A percentile compares a stretch with the other conserved stretches of the same genome.
These are phyloP conservation scores for Petrophora chlorosata DNA, from an alignment of 2,888 invertebrate species.

Conservation along the genomic window DNA sequence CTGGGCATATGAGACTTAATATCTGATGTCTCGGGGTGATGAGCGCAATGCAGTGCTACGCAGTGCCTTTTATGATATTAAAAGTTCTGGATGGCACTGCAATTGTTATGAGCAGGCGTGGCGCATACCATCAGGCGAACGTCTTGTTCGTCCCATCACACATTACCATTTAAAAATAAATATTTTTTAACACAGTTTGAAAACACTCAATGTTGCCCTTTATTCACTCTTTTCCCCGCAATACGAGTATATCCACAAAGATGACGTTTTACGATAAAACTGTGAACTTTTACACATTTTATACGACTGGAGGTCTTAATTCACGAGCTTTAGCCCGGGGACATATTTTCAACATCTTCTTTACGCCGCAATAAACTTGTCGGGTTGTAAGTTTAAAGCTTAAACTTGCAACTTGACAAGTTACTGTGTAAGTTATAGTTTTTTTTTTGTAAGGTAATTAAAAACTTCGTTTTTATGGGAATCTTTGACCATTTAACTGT, in stretches of 20 bases:
- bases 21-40: too few species aligned
- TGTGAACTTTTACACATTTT: too few species aligned
- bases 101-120: too few species aligned
- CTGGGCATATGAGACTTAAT: too few species aligned
- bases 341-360: conserved; percentile 20
- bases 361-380: conserved; percentile 25
- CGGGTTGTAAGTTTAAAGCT: conserved; percentile 22
- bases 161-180: too few species aligned
- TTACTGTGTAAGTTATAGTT: too few species aligned
- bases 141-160: too few species aligned
- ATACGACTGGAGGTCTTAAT: conserved; percentile 4
- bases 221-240: neutral
- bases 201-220: neutral
- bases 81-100: too few species aligned
- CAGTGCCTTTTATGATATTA: too few species aligned
- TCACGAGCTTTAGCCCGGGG: conserved; percentile 1
- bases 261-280: neutral
- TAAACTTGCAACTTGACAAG: too few species aligned
- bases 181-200: neutral
- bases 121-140: too few species aligned
- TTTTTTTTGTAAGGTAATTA: neutral
- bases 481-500: neutral
- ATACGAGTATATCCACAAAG: neutral
- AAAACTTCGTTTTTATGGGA: conserved; percentile 12
- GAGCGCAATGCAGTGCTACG: too few species aligned